Evolutionary conservation across 1,140 invertebrate species (phyloP).

Genomic region (Paracyclopina nana): DNA sequence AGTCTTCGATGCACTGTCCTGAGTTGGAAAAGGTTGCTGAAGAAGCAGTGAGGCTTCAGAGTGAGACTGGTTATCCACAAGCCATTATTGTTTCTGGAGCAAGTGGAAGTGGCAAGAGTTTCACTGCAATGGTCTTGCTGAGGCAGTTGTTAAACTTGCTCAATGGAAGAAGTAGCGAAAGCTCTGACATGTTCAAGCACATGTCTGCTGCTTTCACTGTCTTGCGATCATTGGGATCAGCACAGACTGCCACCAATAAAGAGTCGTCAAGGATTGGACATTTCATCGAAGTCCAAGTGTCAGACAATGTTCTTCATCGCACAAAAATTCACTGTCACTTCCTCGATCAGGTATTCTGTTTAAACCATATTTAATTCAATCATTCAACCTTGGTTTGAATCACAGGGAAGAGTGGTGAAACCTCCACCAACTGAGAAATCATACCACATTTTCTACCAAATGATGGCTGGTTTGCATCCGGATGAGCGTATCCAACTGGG

Average conservation of each 20-base stretch:
- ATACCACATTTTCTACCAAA: slow-evolving; percentile 93
- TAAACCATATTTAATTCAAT: too few relatives aligned
- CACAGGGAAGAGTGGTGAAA: slow-evolving; percentile 69
- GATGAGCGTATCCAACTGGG: slow-evolving; percentile 50
- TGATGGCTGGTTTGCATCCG: slow-evolving; percentile 64
- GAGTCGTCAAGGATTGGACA: slow-evolving; percentile 87
- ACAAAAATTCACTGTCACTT: slow-evolving; percentile 93
- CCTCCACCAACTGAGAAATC: slow-evolving; percentile 71
- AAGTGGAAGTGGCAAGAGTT: slow-evolving; percentile 84
- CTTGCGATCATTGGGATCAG: slow-evolving; percentile 65
- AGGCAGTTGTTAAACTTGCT: slow-evolving; percentile 77
- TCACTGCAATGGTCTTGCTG: slow-evolving; percentile 71
- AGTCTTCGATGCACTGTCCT: slow-evolving; percentile 31
- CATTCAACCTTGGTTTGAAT: too few relatives aligned
- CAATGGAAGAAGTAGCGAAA: slow-evolving; percentile 70
- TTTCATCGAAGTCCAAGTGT: slow-evolving; percentile 88
- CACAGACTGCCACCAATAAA: slow-evolving; percentile 67
- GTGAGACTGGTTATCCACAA: slow-evolving; percentile 47
- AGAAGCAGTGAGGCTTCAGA: slow-evolving; percentile 66
- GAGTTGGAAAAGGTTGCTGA: slow-evolving; percentile 67
- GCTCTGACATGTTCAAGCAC: slow-evolving; percentile 91
- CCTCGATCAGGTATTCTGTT: slow-evolving; percentile 69
- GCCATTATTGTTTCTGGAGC: slow-evolving; percentile 76
- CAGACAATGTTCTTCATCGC: slow-evolving; percentile 77
- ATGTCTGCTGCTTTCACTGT: slow-evolving; percentile 83